Percentiles rank a stretch among this genome's conserved stretches.
These are phyloP conservation scores for Reticulitermes lucifugus DNA, from an alignment of 2,888 invertebrate genomes.

Conservation along the genomic window DNA sequence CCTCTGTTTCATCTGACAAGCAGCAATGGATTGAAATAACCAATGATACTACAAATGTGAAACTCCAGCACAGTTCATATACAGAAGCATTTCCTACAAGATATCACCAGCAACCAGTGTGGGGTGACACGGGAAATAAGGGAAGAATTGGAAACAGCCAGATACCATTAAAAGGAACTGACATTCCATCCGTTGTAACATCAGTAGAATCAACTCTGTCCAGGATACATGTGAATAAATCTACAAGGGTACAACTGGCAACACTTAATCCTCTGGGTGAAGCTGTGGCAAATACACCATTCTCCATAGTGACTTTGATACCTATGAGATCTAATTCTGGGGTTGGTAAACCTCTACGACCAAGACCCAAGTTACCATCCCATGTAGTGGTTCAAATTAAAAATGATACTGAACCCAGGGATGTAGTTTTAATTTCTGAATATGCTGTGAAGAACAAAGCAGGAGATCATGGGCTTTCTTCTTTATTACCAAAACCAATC, in stretches of 20 bases:
- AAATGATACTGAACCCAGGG: neutral
- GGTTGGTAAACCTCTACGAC: conserved; percentile 76
- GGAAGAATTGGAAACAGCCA: neutral
- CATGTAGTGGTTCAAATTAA: neutral
- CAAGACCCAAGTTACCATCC: conserved; percentile 67
- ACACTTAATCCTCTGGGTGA: neutral
- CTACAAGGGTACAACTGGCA: neutral
- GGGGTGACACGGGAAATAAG: conserved; percentile 4
- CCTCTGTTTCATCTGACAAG: neutral
- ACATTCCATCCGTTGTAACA: neutral
- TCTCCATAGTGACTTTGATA: conserved; percentile 71
- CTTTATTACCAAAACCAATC: neutral
- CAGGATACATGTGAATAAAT: neutral
- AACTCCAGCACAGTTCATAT: neutral
- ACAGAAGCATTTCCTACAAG: neutral
- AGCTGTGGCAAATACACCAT: neutral
- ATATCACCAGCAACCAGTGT: neutral
- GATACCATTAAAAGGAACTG: neutral
- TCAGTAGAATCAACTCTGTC: neutral
- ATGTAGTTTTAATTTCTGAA: neutral
- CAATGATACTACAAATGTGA: neutral
- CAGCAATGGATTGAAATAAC: neutral
- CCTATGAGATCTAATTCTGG: conserved; percentile 86
- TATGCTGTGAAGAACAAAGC: conserved; percentile 1
- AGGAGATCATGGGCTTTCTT: neutral